Base-by-base conservation (phyloP, 1,140 invertebrate species). In the Stratiolaelaps scimitus region DNA sequence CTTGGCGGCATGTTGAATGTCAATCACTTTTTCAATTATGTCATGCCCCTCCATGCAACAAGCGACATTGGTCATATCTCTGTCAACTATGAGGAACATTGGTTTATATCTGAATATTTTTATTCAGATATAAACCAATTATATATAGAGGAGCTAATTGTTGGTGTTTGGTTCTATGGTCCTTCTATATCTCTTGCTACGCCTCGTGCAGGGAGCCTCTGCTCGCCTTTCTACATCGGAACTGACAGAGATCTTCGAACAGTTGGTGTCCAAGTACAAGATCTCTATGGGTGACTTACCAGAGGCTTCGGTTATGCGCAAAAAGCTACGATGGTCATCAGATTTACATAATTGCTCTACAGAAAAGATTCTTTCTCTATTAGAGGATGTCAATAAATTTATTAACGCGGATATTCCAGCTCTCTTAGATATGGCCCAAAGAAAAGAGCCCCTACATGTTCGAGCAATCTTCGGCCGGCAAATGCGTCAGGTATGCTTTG, bases 281-380 rank as follows among this genome's bases (percentile, higher is more conserved):
- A 60, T 60, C 53, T 26, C 53, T 60, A 17, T 60, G 17, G 53
- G 53, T 15, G 53, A 60, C 53, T 34, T 60, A 15, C 53, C 53
- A 26, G 23, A 60, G 15, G 53, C 53, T 4, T n/a, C 53, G 23
- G 53, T 26, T 17, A 60, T 60, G 53, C 53, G 23, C 2, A 60
- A 15, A 23, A 60, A 60, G 23, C 53, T 60, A 15, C 23, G 17
- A 15, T 60, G 53, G 53, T 15, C 53, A 15, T 26, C 34, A 2
- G 53, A 60, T 15, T 2, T 60, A 29, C 53, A 40, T 10, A 40
- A 40, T 10, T 40, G 34, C 34, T 40, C 53, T 20, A 15, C 53
- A 23, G 20, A 29, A 6, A n/a, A 60, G 10, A 60, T 29, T 20
- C 15, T 26, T 1, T 29, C 26, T 15, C 23, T 60, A 2, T 60